Conservation (phyloP, 2,888 invertebrate genomes). For the Drosophila paranaensis region DNA sequence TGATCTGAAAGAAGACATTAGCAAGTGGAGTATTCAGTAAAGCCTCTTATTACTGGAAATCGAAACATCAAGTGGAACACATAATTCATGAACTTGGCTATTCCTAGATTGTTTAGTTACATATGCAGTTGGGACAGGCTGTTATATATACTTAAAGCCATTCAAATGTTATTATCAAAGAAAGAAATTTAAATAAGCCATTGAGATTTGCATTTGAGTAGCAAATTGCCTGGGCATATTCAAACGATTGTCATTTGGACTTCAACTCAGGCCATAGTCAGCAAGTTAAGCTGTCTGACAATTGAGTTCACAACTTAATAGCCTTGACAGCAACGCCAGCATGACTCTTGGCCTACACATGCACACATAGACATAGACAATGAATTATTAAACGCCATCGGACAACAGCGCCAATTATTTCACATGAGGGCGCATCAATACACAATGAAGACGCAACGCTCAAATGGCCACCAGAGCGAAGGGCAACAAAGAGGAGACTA, state of each 20-base stretch:
- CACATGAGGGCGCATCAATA: slow-evolving; percentile 75
- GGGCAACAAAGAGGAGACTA: not conserved
- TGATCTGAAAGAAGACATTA: not conserved
- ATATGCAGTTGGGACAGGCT: too few relatives aligned
- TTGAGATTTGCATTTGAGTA: slow-evolving; percentile 6
- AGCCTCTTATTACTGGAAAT: not conserved
- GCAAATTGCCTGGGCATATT: slow-evolving; percentile 3
- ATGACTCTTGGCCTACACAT: slow-evolving; percentile 18
- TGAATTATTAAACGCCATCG: slow-evolving; percentile 74
- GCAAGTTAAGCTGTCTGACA: slow-evolving; percentile 43
- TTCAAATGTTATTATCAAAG: slow-evolving; percentile 4
- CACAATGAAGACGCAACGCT: slow-evolving; percentile 48
- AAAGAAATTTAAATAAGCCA: not conserved
- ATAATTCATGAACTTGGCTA: not conserved
- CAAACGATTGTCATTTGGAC: slow-evolving; percentile 12
- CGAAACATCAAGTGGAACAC: not conserved
- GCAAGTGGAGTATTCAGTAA: not conserved
- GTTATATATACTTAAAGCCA: not conserved
- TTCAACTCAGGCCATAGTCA: slow-evolving; percentile 22
- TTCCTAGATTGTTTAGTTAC: not conserved
- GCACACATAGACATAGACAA: slow-evolving; percentile 27
- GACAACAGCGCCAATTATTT: slow-evolving; percentile 76
- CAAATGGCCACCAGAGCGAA: slow-evolving; percentile 1
- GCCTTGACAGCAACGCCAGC: slow-evolving; percentile 36
- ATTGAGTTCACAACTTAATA: slow-evolving; percentile 62